Evolutionary conservation across 2,888 invertebrate genomes (phyloP), one percentile per base, ranked within the genome.

Genomic region (Apotomis turbidana): DNA sequence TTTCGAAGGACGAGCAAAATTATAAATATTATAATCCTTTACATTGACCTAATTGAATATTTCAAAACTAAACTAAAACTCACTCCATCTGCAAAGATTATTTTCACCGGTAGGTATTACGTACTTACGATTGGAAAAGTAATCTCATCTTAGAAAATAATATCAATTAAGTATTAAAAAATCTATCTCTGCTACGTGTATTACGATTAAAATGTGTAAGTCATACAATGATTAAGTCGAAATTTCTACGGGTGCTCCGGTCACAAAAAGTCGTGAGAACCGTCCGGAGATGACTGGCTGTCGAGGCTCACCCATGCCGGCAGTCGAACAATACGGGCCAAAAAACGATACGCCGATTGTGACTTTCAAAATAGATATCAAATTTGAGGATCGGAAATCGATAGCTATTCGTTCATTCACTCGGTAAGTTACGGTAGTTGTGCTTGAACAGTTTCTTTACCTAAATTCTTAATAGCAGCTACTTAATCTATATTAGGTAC

Each of bases 191-290:
- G 71, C 69, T 71, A 68, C 59, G 61, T 74, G 76, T 78, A 76
- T 78, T 79, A 77, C 82, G 79, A 84, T 86, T 86, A 83, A 84
- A 87, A 85, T 83, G 76, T 83, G 78, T 82, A 81, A 83, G 81
- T 79, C 82, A 83, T 82, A 84, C 81, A 84, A 82, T 83, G 81
- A 86, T 85, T 82, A 81, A 83, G 85, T 82, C 78, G 85, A 84
- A 87, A 88, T 85, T 86, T 78, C 84, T 85, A 78, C 83, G 87
- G 87, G 85, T 87, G 87, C 84, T 77, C 82, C 80, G 80, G 79
- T 81, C 83, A 87, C 74, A 89, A 90, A 90, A 89, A 88, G 81
- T 78, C 89, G 89, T 89, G 89, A 89, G 89, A 90, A 90, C 83
- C 78, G 78, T 81, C 80, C 78, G 78, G 76, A 83, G 79, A 89